Evolutionary conservation across 2,888 invertebrate genomes (phyloP).

Genomic region (Dicranocentrus wangi): DNA sequence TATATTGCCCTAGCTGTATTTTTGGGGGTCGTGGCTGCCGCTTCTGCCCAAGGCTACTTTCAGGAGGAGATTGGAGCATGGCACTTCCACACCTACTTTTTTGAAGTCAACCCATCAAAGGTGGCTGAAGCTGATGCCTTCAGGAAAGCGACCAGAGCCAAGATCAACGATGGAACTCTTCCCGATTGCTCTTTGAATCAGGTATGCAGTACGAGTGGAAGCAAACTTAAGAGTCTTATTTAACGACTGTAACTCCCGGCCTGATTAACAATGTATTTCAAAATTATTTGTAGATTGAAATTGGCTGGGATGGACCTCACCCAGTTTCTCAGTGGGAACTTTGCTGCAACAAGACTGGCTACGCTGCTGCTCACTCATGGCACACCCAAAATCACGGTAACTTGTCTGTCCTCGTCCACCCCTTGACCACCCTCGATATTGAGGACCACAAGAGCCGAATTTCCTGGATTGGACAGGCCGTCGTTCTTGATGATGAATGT

Average conservation of each 20-base stretch:
- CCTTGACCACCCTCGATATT: constrained; percentile 66
- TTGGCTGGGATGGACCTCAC: too few relatives aligned
- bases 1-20: constrained; percentile 1
- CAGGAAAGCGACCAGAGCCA: constrained; percentile 43
- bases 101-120: constrained; percentile 52
- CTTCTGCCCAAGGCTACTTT: constrained; percentile 36
- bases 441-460: constrained; percentile 60
- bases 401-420: constrained; percentile 67
- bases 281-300: too few relatives aligned
- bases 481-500: constrained; percentile 67
- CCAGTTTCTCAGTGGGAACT: constrained; percentile 68
- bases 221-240: too few relatives aligned
- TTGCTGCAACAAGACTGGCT: constrained; percentile 68
- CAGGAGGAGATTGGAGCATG: constrained; percentile 64
- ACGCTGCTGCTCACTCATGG: constrained; percentile 37
- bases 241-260: too few relatives aligned
- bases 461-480: constrained; percentile 67
- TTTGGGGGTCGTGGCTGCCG: constrained; percentile 44
- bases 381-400: constrained; percentile 70
- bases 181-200: constrained; percentile 56
- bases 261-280: too few relatives aligned
- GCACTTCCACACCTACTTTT: constrained; percentile 68
- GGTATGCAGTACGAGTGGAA: too few relatives aligned
- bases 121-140: constrained; percentile 55
- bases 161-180: constrained; percentile 46